Evolutionary conservation across 2,113 vertebrate species (phyloP), one percentile per base, ranked within the genome.

Genomic region (Rhombomys opimus): DNA sequence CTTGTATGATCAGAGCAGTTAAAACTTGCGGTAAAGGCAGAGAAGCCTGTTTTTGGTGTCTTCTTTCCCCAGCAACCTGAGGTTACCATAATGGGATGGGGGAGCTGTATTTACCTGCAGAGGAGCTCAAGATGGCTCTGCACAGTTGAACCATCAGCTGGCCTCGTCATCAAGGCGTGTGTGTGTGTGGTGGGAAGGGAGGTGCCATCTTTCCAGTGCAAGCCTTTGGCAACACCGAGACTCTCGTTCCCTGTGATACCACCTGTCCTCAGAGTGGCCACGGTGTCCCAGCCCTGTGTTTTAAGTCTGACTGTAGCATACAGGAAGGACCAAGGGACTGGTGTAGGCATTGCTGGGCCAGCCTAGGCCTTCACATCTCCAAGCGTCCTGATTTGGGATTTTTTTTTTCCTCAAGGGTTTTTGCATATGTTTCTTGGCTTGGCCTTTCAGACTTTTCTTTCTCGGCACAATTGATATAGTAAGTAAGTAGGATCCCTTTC

Each of bases 291-390:
- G 6, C 7, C 12, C 41, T 38, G 67, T 67, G n/a, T 54, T 22
- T 0, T 2, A 17, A 65, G 65, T 41, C 87, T 91, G 32, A 14
- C 8, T 14, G 50, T 20, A 72, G 27, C 23, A 2, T 17, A 12
- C 4, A 3, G 2, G 67, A 61, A 38, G 46, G 52, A 13, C 15
- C 2, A 0, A 20, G 41, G 65, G 12, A 23, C 15, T 80, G 38
- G 14, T 9, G 0, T 9, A 1, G 23, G 46, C 92, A 7, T 5
- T 0, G 52, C 41, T 1, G 6, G 52, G 18, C 13, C 67, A 70
- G 35, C 70, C 35, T 22, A 10, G 2, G 59, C 14, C 27, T 27
- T 25, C 46, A 18, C 13, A 54, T 86, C 7, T n/a, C 72, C 25
- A 14, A 46, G 57, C 7, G 46, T 9, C 52, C 72, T 13, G 8